phyloP scores from a whole-genome alignment of 2,797 vertebrate species.

The Ctenopoma multispine region DNA sequence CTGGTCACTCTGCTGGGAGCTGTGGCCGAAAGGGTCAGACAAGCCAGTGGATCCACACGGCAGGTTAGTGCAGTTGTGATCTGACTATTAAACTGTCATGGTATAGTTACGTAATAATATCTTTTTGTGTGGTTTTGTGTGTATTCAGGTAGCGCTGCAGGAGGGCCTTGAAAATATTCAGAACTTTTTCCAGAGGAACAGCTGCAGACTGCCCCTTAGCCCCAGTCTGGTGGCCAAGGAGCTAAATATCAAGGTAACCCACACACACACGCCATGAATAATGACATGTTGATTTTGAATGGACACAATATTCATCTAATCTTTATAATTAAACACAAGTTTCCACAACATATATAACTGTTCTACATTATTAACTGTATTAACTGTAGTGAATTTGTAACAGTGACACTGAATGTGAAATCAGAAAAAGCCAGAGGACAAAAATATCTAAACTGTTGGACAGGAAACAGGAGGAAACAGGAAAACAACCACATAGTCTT shows the following conservation, averaged over 20 bases:
- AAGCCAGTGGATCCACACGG: conserved; percentile 90
- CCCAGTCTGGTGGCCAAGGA: conserved; percentile 95
- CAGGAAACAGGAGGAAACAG: neutral
- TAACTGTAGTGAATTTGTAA: too few species aligned
- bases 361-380: too few species aligned
- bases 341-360: too few species aligned
- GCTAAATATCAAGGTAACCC: conserved; percentile 92
- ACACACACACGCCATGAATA: neutral
- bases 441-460: neutral
- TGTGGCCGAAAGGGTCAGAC: conserved; percentile 95
- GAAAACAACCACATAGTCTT: neutral
- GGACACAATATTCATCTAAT: neutral
- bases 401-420: too few species aligned
- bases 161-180: conserved; percentile 94
- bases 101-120: neutral
- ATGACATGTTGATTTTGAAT: conserved; percentile 3
- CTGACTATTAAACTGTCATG: neutral
- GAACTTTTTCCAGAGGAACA: conserved; percentile 92
- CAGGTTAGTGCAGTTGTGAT: conserved; percentile 84
- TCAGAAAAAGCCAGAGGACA: too few species aligned
- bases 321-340: too few species aligned
- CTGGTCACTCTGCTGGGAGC: conserved; percentile 92
- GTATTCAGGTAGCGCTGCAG: conserved; percentile 86
- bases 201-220: conserved; percentile 92
- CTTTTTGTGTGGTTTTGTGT: conserved; percentile 3